Evolutionary conservation across 2,797 vertebrate genomes (phyloP).

Genomic region (Diplodus puntazzo): DNA sequence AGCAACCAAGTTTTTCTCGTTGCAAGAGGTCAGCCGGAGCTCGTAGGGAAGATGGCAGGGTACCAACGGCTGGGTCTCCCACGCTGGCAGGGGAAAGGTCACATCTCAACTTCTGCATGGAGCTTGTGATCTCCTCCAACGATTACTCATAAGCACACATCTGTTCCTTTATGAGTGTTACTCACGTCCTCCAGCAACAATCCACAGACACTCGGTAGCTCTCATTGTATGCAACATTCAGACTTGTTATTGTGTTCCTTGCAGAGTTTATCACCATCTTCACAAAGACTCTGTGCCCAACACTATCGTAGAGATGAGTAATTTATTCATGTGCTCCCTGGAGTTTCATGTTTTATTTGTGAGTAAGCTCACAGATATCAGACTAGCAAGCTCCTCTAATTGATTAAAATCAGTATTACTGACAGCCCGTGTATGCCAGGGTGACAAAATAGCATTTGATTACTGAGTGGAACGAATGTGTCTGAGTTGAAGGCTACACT

Average conservation of each 20-base stretch:
- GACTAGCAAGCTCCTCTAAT: slow-evolving; percentile 6
- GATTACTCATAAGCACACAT: slow-evolving; percentile 35
- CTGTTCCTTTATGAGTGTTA: slow-evolving; percentile 18
- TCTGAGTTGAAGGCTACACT: slow-evolving; percentile 17
- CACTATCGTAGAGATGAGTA: neutral
- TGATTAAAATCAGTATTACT: slow-evolving; percentile 22
- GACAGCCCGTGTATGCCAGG: neutral
- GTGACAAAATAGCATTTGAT: slow-evolving; percentile 3
- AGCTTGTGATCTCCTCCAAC: slow-evolving; percentile 24
- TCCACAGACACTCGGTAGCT: neutral
- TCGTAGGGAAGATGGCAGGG: slow-evolving; percentile 58
- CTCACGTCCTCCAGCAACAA: neutral
- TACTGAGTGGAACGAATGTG: neutral
- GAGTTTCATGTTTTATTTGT: neutral
- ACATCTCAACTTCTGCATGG: slow-evolving; percentile 52
- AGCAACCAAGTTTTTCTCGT: slow-evolving; percentile 68
- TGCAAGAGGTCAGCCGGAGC: slow-evolving; percentile 55
- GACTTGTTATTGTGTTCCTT: slow-evolving; percentile 8
- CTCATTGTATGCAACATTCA: neutral
- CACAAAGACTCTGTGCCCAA: slow-evolving; percentile 15
- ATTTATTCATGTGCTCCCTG: neutral
- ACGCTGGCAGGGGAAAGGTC: slow-evolving; percentile 64
- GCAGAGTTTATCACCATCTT: slow-evolving; percentile 3
- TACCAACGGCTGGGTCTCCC: slow-evolving; percentile 62
- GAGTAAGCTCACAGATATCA: slow-evolving; percentile 16